phyloP scores from a whole-genome alignment of 2,113 vertebrate species.

The Cheirogaleus medius region DNA sequence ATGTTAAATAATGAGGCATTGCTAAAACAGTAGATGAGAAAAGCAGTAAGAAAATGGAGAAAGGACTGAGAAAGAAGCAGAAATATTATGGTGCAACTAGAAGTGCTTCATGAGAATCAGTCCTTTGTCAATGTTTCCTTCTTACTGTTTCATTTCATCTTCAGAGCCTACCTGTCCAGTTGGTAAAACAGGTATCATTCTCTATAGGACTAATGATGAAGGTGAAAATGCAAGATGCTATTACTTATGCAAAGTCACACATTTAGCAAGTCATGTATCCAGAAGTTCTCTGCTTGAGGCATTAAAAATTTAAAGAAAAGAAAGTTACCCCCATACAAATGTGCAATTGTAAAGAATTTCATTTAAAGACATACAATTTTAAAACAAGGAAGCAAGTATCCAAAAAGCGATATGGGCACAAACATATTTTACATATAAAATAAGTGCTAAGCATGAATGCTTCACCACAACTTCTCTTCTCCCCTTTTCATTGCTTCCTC shows the following conservation, averaged over 20 bases:
- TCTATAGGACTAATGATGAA: not conserved
- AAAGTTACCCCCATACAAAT: not conserved
- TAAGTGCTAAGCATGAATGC: not conserved
- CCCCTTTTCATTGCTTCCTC: not conserved
- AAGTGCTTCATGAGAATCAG: not conserved
- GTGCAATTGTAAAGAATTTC: not conserved
- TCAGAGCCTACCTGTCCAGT: not conserved
- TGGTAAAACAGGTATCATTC: not conserved
- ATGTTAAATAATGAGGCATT: conserved; percentile 5
- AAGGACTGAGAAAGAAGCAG: not conserved
- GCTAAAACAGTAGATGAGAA: not conserved
- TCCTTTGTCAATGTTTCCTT: not conserved
- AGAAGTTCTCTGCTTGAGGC: not conserved
- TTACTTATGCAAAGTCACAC: not conserved
- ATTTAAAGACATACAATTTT: not conserved
- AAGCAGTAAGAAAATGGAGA: not conserved
- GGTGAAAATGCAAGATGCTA: not conserved
- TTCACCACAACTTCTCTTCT: not conserved
- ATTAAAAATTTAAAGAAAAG: not conserved
- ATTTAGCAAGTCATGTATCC: not conserved
- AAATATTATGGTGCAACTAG: not conserved
- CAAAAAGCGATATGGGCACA: not conserved
- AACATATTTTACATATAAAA: not conserved
- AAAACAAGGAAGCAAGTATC: not conserved
- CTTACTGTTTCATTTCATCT: not conserved